Conservation (phyloP, 2,113 vertebrate species). For the Myotis davidii region DNA sequence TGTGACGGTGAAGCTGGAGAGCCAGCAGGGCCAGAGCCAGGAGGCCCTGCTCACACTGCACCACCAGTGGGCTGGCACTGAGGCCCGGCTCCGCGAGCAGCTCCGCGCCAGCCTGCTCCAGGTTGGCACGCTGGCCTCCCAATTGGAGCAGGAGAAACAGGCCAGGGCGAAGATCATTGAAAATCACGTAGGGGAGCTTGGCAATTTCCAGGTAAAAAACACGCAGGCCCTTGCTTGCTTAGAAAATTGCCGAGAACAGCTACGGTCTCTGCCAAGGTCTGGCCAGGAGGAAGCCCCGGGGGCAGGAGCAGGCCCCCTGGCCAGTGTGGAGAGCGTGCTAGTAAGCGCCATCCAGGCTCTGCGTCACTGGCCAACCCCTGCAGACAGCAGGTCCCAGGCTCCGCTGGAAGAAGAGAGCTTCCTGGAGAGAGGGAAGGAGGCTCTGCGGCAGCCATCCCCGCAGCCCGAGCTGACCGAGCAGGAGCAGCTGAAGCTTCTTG, state of each 20-base stretch:
- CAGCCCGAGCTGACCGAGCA: constrained; percentile 73
- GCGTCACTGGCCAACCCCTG: constrained; percentile 70
- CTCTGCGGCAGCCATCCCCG: neutral
- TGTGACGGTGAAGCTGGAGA: constrained; percentile 90
- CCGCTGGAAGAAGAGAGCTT: neutral
- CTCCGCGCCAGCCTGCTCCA: constrained; percentile 88
- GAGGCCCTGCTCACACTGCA: constrained; percentile 83
- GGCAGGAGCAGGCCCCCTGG: constrained; percentile 83
- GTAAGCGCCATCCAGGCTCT: constrained; percentile 87
- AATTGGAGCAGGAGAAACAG: constrained; percentile 85
- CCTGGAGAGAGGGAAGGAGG: accelerated
- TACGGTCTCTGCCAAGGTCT: constrained; percentile 85
- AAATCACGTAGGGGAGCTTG: constrained; percentile 79
- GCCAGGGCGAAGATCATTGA: constrained; percentile 77
- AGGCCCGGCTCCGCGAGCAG: constrained; percentile 86
- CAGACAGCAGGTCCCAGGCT: constrained; percentile 37
- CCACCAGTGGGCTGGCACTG: constrained; percentile 85
- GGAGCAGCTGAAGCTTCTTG: constrained; percentile 87
- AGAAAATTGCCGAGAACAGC: constrained; percentile 90
- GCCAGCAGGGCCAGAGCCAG: constrained; percentile 86
- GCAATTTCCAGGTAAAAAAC: constrained; percentile 85
- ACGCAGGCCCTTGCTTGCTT: constrained; percentile 89
- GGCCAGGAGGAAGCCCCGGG: constrained; percentile 81
- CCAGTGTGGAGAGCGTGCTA: constrained; percentile 88
- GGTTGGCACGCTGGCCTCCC: constrained; percentile 83